These are phyloP conservation scores for Cryptus armator DNA, from an alignment of 2,888 invertebrate species.

Conservation along the genomic window DNA sequence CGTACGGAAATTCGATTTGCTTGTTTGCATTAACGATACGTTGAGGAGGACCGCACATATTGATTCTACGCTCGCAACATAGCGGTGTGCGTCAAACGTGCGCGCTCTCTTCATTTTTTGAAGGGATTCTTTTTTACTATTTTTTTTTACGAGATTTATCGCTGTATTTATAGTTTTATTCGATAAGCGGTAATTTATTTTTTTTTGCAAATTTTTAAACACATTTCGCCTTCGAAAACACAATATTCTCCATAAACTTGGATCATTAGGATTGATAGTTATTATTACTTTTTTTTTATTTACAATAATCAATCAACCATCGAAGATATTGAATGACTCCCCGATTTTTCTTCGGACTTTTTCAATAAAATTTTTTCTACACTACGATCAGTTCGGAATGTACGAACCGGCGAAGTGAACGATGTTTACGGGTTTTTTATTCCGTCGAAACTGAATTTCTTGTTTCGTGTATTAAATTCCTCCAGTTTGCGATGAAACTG, in stretches of 20 bases:
- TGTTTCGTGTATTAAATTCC: not conserved
- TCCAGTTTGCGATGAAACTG: not conserved
- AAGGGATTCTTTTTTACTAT: constrained; percentile 3
- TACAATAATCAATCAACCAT: too few species aligned
- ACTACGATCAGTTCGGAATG: not conserved
- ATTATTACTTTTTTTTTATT: not conserved
- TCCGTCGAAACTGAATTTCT: not conserved
- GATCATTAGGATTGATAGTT: too few species aligned
- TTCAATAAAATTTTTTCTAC: not conserved
- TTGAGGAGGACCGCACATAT: constrained; percentile 68
- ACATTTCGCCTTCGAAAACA: too few species aligned
- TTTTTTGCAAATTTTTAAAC: too few species aligned
- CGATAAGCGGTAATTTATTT: too few species aligned
- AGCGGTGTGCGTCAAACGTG: constrained; percentile 2
- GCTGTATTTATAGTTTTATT: too few species aligned
- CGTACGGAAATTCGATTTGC: constrained; percentile 68
- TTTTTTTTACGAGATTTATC: too few species aligned
- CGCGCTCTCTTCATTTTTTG: constrained; percentile 15
- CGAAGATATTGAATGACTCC: too few species aligned
- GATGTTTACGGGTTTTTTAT: not conserved
- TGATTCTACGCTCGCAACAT: constrained; percentile 65
- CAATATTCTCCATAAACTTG: too few species aligned
- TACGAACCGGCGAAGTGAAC: not conserved
- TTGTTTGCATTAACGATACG: constrained; percentile 69
- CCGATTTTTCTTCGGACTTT: not conserved